These are phyloP conservation scores for Bombus confusus DNA, from an alignment of 1,140 invertebrate genomes.

Conservation along the genomic window DNA sequence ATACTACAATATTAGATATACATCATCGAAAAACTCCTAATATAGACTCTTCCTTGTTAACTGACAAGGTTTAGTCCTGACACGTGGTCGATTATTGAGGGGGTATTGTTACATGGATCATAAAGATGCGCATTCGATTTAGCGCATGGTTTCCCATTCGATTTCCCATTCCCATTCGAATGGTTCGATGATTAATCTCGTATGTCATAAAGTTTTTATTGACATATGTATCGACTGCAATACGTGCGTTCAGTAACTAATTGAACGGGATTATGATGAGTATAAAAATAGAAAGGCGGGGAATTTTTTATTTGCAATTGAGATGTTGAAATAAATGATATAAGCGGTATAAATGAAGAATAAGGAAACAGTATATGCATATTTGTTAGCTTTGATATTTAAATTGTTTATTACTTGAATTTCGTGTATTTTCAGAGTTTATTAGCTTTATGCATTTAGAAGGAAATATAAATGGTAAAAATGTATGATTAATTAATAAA, in stretches of 20 bases:
- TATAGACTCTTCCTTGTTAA: no score
- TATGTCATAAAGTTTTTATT: conserved; percentile 1
- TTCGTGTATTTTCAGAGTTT: neutral
- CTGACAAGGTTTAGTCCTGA: neutral
- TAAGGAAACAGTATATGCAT: neutral
- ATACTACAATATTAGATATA: no score
- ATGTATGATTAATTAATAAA: no score
- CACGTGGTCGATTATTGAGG: neutral
- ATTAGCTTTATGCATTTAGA: no score
- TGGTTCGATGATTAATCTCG: neutral
- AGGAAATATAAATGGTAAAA: no score
- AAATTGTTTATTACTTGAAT: neutral
- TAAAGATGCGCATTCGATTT: neutral
- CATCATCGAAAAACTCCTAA: no score
- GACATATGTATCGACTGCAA: neutral
- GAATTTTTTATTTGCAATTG: neutral
- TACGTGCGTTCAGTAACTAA: neutral
- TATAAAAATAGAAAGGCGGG: neutral
- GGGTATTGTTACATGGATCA: neutral
- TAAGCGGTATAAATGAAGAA: neutral
- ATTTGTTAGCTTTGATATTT: neutral
- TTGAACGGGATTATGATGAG: neutral
- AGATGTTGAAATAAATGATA: neutral
- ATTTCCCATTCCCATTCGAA: neutral
- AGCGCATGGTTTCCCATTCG: neutral